Conservation (phyloP, 2,113 vertebrate species). For the Petaurus breviceps region DNA sequence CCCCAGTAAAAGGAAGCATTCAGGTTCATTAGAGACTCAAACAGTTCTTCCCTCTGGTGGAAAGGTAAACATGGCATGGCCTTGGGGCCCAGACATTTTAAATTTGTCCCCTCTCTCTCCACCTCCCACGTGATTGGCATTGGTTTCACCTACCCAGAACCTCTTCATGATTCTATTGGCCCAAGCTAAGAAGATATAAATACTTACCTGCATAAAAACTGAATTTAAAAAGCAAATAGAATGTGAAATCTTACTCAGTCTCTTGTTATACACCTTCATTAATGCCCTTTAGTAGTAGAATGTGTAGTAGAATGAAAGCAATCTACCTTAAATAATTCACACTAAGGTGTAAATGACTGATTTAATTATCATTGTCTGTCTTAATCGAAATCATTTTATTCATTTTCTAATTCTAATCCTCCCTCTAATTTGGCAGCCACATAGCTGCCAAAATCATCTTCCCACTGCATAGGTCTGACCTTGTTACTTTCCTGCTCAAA, state of each 20-base stretch:
- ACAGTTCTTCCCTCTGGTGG: neutral
- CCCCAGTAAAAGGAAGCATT: neutral
- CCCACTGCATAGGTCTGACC: neutral
- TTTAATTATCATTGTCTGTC: neutral
- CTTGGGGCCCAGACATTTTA: constrained; percentile 7
- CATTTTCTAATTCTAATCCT: neutral
- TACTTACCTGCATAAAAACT: neutral
- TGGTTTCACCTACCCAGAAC: neutral
- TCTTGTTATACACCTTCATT: neutral
- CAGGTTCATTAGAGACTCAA: neutral
- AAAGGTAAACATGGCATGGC: neutral
- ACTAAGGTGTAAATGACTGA: neutral
- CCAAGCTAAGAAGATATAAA: neutral
- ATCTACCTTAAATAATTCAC: neutral
- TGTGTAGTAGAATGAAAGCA: neutral
- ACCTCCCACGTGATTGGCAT: neutral
- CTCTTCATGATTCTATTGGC: constrained; percentile 27
- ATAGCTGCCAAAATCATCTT: neutral
- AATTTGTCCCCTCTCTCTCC: neutral
- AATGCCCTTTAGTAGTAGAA: neutral
- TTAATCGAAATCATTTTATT: neutral
- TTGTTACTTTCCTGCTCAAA: neutral
- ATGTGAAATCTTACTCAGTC: neutral
- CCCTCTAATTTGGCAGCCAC: neutral
- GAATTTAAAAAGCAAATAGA: neutral